A percentile compares a stretch with the other conserved stretches of the same genome.
These are phyloP conservation scores for Clusia tigrina DNA, from an alignment of 2,888 invertebrate genomes.

Conservation along the genomic window DNA sequence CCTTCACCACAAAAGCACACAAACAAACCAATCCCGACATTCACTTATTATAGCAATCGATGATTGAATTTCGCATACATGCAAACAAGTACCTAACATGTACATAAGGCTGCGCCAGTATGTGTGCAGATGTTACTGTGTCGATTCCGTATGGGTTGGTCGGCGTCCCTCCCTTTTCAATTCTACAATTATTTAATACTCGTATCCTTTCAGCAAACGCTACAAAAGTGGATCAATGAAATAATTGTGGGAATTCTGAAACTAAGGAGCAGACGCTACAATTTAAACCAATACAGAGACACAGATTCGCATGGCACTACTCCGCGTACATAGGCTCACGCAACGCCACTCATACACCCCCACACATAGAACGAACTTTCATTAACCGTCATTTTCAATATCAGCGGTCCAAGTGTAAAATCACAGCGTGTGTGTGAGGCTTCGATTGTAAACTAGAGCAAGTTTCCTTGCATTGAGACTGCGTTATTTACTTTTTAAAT, in stretches of 20 bases:
- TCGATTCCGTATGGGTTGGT: neutral
- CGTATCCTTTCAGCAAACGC: neutral
- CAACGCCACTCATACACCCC: neutral
- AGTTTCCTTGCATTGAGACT: neutral
- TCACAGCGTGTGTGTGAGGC: conserved; percentile 8
- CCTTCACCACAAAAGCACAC: neutral
- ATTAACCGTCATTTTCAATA: conserved; percentile 36
- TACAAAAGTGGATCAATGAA: conserved; percentile 5
- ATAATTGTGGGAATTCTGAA: conserved; percentile 19
- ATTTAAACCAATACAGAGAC: conserved; percentile 10
- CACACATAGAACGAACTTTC: neutral
- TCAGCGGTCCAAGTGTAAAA: conserved; percentile 31
- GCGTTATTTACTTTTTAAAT: conserved; percentile 5
- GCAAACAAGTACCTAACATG: neutral
- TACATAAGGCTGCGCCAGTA: neutral
- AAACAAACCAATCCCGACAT: neutral
- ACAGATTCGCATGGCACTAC: conserved; percentile 1
- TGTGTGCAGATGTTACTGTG: neutral
- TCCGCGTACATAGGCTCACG: too few relatives aligned
- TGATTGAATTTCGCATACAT: conserved; percentile 1
- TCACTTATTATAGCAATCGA: neutral
- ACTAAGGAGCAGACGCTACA: neutral
- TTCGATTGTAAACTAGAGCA: neutral
- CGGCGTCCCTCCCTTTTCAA: neutral
- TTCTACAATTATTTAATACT: too few relatives aligned